Base-by-base conservation (phyloP, 2,888 invertebrate species). In the Schizotus pectinicornis region DNA sequence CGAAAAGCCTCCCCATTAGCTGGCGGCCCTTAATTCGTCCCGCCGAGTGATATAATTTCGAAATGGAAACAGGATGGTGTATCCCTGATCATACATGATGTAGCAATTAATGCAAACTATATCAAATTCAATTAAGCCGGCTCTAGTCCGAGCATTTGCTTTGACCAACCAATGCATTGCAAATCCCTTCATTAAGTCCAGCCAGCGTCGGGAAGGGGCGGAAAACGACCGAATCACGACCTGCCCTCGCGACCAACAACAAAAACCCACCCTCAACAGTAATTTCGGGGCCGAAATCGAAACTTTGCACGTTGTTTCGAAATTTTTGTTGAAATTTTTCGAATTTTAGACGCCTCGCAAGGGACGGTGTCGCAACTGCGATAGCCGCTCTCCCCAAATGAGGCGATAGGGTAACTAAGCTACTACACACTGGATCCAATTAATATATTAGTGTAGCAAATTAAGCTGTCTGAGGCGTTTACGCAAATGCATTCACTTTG, bases 51-150 rank as follows among this genome's bases (percentile, higher is more conserved):
- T 69, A 65, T 70, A 71, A 71, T 72, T 67, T 64, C 59, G 66
- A 68, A 72, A 72, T 68, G 70, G 67, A 69, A 71, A 69, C 65
- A 64, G 69, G 67, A 30, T 68, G 68, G 69, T 69, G 64, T 69
- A 72, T 68, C 67, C 63, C 63, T 70, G 71, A 73, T 73, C 73
- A 73, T 72, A 71, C 72, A 73, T 73, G 67, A 72, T 70, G 70
- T 69, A 70, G 69, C 70, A 72, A 73, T 74, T 73, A 72, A 74
- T 74, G 74, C 72, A 74, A 75, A 75, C 74, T 74, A 74, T 74
- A 74, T 73, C 68, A 73, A 75, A 74, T 75, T 74, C 70, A 72
- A 75, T 75, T 74, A 74, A 69, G 67, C 67, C 67, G 60, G 45
- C 70, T 68, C 70, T 63, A 68, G 68, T 66, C 67, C 68, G 61